Conservation (phyloP, 2,888 invertebrate genomes). For the Harpagoxenus sublaevis region DNA sequence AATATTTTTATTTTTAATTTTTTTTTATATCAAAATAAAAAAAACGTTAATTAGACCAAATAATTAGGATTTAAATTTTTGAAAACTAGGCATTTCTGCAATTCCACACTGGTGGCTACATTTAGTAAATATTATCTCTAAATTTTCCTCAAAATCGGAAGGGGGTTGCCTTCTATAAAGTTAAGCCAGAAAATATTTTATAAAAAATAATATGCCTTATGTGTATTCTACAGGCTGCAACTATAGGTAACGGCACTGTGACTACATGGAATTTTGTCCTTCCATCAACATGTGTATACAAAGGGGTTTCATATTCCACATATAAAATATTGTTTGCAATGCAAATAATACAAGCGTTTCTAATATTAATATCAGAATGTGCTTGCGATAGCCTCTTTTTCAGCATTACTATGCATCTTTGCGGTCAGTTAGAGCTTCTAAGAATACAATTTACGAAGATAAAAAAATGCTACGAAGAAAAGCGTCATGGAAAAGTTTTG, state of each 20-base stretch:
- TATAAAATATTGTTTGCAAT: constrained; percentile 3
- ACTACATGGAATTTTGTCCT: constrained; percentile 24
- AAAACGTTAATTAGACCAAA: no score
- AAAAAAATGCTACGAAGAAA: not conserved
- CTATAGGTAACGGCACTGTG: not conserved
- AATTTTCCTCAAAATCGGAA: no score
- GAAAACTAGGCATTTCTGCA: no score
- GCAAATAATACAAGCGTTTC: constrained; percentile 4
- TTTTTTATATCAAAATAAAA: no score
- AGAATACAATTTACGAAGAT: not conserved
- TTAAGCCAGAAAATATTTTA: not conserved
- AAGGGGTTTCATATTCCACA: constrained; percentile 17
- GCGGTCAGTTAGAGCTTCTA: constrained; percentile 29
- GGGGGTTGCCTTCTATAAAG: no score
- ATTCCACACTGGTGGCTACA: no score
- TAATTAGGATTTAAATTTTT: no score
- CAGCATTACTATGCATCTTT: constrained; percentile 35
- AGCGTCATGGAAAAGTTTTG: not conserved
- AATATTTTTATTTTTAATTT: no score
- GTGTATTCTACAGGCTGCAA: not conserved
- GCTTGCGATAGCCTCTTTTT: constrained; percentile 28
- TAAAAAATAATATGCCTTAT: not conserved
- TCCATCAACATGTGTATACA: constrained; percentile 37
- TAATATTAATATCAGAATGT: constrained; percentile 26
- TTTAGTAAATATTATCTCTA: no score